Evolutionary conservation across 2,888 invertebrate genomes (phyloP).

Genomic region (Vesta saturnalis): DNA sequence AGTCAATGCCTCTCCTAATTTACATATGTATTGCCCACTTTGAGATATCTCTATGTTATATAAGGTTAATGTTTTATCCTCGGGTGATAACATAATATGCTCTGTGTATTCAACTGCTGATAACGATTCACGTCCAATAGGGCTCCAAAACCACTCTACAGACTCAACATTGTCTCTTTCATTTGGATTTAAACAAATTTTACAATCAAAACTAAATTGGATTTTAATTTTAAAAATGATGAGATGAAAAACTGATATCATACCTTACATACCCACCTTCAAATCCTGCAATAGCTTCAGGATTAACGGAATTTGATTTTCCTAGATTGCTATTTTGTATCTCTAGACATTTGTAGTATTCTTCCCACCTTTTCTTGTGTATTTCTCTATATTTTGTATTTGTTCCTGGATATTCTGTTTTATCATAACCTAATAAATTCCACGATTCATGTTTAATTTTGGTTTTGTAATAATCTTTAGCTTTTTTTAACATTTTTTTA

Average conservation of each 20-base stretch:
- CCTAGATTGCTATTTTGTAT: constrained; percentile 57
- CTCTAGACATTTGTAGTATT: constrained; percentile 66
- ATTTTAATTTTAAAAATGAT: too few relatives aligned
- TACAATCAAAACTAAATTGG: constrained; percentile 62
- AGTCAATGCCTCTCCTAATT: constrained; percentile 61
- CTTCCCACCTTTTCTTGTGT: constrained; percentile 63
- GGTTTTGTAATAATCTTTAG: constrained; percentile 55
- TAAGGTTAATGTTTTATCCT: constrained; percentile 64
- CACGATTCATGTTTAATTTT: constrained; percentile 54
- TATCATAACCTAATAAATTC: constrained; percentile 57
- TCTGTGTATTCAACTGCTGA: constrained; percentile 60
- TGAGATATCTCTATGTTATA: constrained; percentile 64
- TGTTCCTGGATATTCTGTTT: constrained; percentile 63
- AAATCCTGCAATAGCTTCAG: constrained; percentile 59
- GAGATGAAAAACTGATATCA: neutral
- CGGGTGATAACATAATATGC: constrained; percentile 60
- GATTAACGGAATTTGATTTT: constrained; percentile 55
- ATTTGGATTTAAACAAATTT: constrained; percentile 66
- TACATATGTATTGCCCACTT: constrained; percentile 69
- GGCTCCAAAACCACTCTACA: constrained; percentile 63
- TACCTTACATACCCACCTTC: constrained; percentile 63
- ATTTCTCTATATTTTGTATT: constrained; percentile 58
- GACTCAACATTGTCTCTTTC: constrained; percentile 57
- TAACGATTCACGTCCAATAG: constrained; percentile 46
- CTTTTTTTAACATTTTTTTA: constrained; percentile 54